Evolutionary conservation across 2,888 invertebrate genomes (phyloP).

Genomic region (Lycaena phlaeas): DNA sequence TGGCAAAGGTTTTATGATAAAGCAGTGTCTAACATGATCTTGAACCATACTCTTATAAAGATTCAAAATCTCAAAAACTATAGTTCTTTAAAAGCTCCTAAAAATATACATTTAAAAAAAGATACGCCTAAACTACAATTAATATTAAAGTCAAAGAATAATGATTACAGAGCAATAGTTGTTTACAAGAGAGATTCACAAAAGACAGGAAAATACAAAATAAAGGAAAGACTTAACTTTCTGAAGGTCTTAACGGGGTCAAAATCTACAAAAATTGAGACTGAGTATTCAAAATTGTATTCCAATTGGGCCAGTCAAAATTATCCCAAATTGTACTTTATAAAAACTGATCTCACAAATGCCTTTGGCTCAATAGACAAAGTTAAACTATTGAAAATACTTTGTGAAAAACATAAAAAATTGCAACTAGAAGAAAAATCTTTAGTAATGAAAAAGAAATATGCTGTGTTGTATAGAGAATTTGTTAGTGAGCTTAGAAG

Average conservation of each 20-base stretch:
- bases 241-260: conserved; percentile 37
- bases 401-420: conserved; percentile 35
- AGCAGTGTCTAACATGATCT: conserved; percentile 41
- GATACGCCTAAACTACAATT: conserved; percentile 52
- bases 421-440: conserved; percentile 39
- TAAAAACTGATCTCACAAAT: conserved; percentile 61
- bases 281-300: conserved; percentile 33
- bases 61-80: conserved; percentile 14
- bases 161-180: conserved; percentile 53
- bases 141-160: conserved; percentile 45
- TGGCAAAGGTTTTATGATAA: conserved; percentile 64
- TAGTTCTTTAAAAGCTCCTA: conserved; percentile 10
- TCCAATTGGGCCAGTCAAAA: conserved; percentile 38
- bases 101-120: conserved; percentile 33
- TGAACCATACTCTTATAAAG: conserved; percentile 38
- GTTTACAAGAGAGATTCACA: conserved; percentile 40
- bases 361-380: conserved; percentile 64
- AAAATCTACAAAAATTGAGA: conserved; percentile 35
- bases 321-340: conserved; percentile 54
- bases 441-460: conserved; percentile 35
- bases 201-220: conserved; percentile 41
- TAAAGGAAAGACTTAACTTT: conserved; percentile 44
- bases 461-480: conserved; percentile 43
- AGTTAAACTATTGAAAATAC: conserved; percentile 40
- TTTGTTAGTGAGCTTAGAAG: conserved; percentile 43